Conservation (phyloP, 1,140 invertebrate species). For the Tetragonula clypearis region DNA sequence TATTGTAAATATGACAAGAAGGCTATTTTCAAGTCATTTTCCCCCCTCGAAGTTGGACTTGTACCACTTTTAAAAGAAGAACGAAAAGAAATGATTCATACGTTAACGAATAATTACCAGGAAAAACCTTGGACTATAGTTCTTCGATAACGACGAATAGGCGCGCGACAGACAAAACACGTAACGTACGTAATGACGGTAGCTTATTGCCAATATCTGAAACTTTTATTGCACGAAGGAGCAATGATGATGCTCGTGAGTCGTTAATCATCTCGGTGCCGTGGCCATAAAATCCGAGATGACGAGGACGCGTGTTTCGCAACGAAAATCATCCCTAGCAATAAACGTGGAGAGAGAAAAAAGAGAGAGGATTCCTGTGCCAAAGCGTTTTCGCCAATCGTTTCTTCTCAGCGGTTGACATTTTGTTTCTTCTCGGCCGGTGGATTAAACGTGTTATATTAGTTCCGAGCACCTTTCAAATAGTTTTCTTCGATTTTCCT, state of each 20-base stretch:
- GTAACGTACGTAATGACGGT: neutral
- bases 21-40: no score
- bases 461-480: neutral
- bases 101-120: no score
- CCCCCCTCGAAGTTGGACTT: no score
- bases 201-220: neutral
- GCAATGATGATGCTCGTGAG: neutral
- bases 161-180: neutral
- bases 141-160: neutral
- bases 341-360: neutral
- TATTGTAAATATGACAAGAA: no score
- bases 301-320: neutral
- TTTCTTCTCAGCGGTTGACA: neutral
- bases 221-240: neutral
- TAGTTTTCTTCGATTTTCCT: no score
- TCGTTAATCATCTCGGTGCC: neutral
- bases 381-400: neutral
- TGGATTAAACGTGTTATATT: constrained; percentile 27
- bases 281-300: constrained; percentile 10
- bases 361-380: neutral
- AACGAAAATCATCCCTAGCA: neutral
- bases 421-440: neutral
- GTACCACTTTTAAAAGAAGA: no score
- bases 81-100: no score
- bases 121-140: neutral